Conservation (phyloP, 1,140 invertebrate genomes). For the Atta colombica region DNA sequence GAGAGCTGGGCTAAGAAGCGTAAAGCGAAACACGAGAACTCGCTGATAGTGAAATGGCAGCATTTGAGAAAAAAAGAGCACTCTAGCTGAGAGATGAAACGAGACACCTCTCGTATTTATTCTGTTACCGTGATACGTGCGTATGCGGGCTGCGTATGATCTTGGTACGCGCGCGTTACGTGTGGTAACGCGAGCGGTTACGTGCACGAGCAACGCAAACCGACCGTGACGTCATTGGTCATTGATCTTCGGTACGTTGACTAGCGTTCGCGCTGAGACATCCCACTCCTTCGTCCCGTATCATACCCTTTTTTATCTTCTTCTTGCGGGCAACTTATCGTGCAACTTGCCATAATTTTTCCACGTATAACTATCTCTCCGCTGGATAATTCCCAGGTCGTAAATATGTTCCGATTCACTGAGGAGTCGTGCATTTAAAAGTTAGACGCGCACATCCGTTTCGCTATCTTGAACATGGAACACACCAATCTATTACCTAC, state of each 20-base stretch:
- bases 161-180: not conserved
- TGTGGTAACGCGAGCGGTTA: conserved; percentile 21
- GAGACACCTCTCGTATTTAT: conserved; percentile 1
- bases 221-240: conserved; percentile 66
- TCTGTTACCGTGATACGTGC: not conserved
- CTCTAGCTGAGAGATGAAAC: not conserved
- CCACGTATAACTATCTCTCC: conserved; percentile 6
- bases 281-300: conserved; percentile 1
- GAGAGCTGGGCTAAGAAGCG: not conserved
- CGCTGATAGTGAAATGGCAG: conserved; percentile 37
- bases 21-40: conserved; percentile 3
- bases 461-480: conserved; percentile 12
- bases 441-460: not conserved
- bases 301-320: not conserved
- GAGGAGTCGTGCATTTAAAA: conserved; percentile 2
- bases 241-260: conserved; percentile 66
- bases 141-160: conserved; percentile 27
- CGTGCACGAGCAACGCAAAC: conserved; percentile 48
- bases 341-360: conserved; percentile 19
- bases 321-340: not conserved
- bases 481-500: not conserved
- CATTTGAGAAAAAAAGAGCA: conserved; percentile 14
- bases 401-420: conserved; percentile 18
- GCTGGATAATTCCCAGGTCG: conserved; percentile 17
- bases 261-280: conserved; percentile 17